Evolutionary conservation across 2,113 vertebrate species (phyloP), one percentile per base, ranked within the genome.

Genomic region (Antennarius striatus): DNA sequence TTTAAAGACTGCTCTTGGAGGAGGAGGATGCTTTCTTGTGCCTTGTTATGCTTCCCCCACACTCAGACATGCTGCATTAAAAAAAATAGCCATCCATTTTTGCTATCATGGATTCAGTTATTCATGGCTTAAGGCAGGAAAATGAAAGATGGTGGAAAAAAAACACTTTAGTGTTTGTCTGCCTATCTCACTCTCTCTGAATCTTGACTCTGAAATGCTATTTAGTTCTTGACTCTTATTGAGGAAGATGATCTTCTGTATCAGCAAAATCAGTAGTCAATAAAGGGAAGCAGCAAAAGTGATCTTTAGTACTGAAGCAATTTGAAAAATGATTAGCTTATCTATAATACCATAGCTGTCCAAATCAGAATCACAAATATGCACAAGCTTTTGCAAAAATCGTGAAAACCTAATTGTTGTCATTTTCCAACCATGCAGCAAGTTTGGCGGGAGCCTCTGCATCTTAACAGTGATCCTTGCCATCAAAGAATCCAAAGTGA

Each of bases 101-200:
- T 49, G 30, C 73, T 75, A 78, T 71, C 72, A 73, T 67, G 57
- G 73, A 80, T 79, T 85, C 85, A 85, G 80, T 84, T 86, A 87
- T 88, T 87, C 85, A 86, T 84, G 78, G 71, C 83, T 86, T 72
- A 43, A 79, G 83, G 86, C 78, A 83, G 83, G 86, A 83, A 82
- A 86, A 83, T 86, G 74, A 83, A 87, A 86, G 77, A 75, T 64
- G 61, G 69, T 63, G 72, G 64, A 7, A 36, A 79, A 68, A 71
- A 81, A 62, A 64, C 54, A 68, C 79, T 82, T 56, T 67, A 75
- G 63, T 56, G n/a, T 72, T 40, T 73, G 30, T 61, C 71, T 66
- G 61, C 28, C 46, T 63, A 59, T 55, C 22, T 69, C 9, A 17
- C 54, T 58, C 32, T 32, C 65, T 57, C 61, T 65, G 56, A 74